Base-by-base conservation (phyloP, 2,113 vertebrate species). In the Noturus placidus region DNA sequence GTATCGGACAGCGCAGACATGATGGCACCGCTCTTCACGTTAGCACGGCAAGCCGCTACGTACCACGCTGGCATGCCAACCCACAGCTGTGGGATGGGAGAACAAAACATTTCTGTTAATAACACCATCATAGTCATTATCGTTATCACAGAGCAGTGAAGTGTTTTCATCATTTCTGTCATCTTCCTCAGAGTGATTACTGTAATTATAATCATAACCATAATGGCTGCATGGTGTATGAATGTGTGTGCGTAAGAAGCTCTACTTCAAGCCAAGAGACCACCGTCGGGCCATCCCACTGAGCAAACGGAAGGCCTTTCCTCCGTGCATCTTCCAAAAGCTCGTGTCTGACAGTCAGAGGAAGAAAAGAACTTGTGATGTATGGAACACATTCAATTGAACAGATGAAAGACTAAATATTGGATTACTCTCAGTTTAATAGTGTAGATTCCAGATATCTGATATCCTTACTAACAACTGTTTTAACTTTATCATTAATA, bases 21-120 rank as follows among this genome's bases (percentile, higher is more conserved):
- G 95, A 99, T 97, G 94, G 98, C 98, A 0, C 98, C 98, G 0
- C 97, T 99, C 95, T 99, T 99, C 94, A 99, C 97, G 0, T 99
- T 99, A 93, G 98, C 98, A 50, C 98, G 96, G 90, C 98, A 99
- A 6, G 98, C 98, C 0, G 98, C 98, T 89, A 99, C 98, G 0
- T 99, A 99, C 98, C 98, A 99, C 76, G 98, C 98, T 0, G 98
- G 98, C 98, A 99, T 99, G 33, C 98, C 98, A 91, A 99, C 97
- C 98, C 98, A 99, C 92, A 99, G 96, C 98, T 99, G 94, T 35
- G 61, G 65, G 57, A 70, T 2, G 22, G 65, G 81, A 89, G 76
- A 87, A 63, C 82, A 19, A 69, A 76, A 14, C 1, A 84, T 78
- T 69, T 82, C 74, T 6, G 30, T 50, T 69, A 86, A 63, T 56